Percentiles rank a stretch among this genome's conserved stretches.
phyloP scores from a whole-genome alignment of 2,888 invertebrate species.

The Mamestra brassicae region DNA sequence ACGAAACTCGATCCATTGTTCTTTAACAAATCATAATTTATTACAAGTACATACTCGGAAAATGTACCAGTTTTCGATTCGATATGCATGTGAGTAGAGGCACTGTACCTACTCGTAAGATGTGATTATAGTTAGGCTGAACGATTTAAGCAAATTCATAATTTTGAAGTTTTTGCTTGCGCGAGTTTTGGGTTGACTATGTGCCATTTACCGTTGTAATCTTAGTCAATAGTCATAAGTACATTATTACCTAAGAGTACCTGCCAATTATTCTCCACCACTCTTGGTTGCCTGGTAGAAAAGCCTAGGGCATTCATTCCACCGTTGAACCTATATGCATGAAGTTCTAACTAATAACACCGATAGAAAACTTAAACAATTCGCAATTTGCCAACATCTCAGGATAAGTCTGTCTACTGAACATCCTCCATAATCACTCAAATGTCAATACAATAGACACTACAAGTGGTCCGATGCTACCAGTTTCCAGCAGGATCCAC shows the following conservation, averaged over 20 bases:
- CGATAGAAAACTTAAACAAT: too few relatives aligned
- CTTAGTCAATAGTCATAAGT: neutral
- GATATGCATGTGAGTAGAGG: slow-evolving; percentile 11
- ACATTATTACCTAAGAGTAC: neutral
- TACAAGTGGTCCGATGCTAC: neutral
- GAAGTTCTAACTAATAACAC: too few relatives aligned
- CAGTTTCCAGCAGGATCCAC: neutral
- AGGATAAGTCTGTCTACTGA: too few relatives aligned
- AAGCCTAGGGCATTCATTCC: too few relatives aligned
- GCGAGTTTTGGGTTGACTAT: neutral
- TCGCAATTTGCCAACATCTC: too few relatives aligned
- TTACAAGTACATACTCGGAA: slow-evolving; percentile 26
- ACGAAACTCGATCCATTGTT: slow-evolving; percentile 42
- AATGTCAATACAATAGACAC: too few relatives aligned
- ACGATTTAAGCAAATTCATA: neutral
- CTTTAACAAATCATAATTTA: slow-evolving; percentile 34
- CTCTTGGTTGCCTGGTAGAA: too few relatives aligned
- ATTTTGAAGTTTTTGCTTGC: neutral
- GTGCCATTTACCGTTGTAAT: neutral
- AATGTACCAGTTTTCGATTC: slow-evolving; percentile 38
- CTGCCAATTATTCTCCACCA: neutral
- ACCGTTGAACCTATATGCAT: too few relatives aligned
- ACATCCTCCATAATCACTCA: neutral
- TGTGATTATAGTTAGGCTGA: neutral
- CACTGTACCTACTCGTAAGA: neutral